phyloP scores from a whole-genome alignment of 2,888 invertebrate species.

The Diloba caeruleocephala region DNA sequence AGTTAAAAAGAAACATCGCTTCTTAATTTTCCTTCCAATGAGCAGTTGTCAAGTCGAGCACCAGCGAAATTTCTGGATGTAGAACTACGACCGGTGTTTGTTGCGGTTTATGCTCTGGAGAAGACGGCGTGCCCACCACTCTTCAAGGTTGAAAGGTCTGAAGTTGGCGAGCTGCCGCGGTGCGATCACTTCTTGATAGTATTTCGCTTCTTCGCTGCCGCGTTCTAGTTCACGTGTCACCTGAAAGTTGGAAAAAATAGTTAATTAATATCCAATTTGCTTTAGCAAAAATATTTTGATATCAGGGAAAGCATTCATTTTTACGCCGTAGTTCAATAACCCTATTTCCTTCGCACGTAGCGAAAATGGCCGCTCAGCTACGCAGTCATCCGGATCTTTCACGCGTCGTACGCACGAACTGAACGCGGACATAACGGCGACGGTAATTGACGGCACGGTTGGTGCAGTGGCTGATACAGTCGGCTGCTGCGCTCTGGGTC shows the following conservation, averaged over 20 bases:
- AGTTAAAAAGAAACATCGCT: constrained; percentile 36
- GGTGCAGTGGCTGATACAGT: too few relatives aligned
- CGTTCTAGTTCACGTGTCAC: constrained; percentile 89
- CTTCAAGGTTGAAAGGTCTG: constrained; percentile 93
- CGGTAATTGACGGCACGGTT: too few relatives aligned
- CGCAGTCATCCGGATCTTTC: too few relatives aligned
- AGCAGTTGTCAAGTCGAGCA: constrained; percentile 50
- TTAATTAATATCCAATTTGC: too few relatives aligned
- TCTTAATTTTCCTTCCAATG: constrained; percentile 40
- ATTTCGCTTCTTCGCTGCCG: constrained; percentile 87
- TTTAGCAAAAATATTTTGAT: too few relatives aligned
- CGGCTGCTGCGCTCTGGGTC: too few relatives aligned
- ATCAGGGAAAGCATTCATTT: too few relatives aligned
- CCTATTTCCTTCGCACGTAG: too few relatives aligned
- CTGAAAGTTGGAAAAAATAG: constrained; percentile 65
- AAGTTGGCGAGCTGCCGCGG: constrained; percentile 91
- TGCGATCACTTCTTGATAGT: constrained; percentile 91
- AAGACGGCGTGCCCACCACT: constrained; percentile 92
- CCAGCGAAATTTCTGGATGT: constrained; percentile 34
- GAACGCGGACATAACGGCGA: too few relatives aligned
- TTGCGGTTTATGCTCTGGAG: constrained; percentile 91
- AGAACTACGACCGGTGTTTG: constrained; percentile 84
- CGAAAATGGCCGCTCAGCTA: too few relatives aligned
- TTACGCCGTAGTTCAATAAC: too few relatives aligned
- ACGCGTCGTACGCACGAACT: too few relatives aligned